phyloP scores from a whole-genome alignment of 1,140 invertebrate genomes.

The Idris sp. region DNA sequence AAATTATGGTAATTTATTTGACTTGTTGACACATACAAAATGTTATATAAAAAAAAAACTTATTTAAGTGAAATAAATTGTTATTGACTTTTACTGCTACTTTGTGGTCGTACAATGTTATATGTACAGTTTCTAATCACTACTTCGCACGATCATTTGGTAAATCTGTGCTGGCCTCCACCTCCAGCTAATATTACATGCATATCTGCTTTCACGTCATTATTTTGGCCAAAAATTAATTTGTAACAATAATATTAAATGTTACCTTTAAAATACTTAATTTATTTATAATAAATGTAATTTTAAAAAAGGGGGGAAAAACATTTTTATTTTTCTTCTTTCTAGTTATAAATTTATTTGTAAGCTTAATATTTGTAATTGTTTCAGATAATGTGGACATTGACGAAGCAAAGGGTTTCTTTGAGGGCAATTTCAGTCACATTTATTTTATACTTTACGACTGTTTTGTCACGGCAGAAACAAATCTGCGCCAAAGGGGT shows the following conservation, averaged over 20 bases:
- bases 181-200: constrained; percentile 61
- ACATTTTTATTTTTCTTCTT: too few relatives aligned
- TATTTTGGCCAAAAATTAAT: constrained; percentile 25
- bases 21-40: too few relatives aligned
- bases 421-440: constrained; percentile 95
- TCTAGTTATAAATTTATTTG: constrained; percentile 1
- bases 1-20: too few relatives aligned
- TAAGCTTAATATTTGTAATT: too few relatives aligned
- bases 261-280: not conserved
- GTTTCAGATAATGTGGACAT: constrained; percentile 93
- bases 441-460: constrained; percentile 97
- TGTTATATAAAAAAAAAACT: too few relatives aligned
- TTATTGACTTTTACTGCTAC: too few relatives aligned
- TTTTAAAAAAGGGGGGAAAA: constrained; percentile 4
- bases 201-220: constrained; percentile 48
- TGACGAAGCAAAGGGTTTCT: constrained; percentile 93
- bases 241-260: too few relatives aligned
- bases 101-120: constrained; percentile 56
- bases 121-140: constrained; percentile 69
- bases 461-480: constrained; percentile 93
- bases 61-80: too few relatives aligned
- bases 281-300: not conserved
- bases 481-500: constrained; percentile 94
- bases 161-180: constrained; percentile 63
- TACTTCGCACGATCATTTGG: constrained; percentile 65